Conservation (phyloP, 2,113 vertebrate species). For the Cyprinus carpio region DNA sequence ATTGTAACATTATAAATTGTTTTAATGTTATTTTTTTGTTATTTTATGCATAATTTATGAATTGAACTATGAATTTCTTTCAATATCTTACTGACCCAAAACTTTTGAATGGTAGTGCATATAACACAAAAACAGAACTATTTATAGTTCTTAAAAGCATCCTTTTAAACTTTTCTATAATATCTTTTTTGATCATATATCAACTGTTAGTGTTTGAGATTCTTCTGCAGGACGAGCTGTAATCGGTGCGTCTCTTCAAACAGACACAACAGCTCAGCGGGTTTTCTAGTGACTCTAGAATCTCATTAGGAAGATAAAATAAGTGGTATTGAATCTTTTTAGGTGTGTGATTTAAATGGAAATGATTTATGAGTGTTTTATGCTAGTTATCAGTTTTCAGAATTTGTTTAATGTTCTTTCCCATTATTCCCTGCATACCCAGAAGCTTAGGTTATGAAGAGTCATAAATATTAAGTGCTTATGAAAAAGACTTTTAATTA, state of each 20-base stretch:
- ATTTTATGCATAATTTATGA: background rate
- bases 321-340: too few relatives aligned
- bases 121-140: background rate
- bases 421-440: background rate
- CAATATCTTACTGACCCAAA: background rate
- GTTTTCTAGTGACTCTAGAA: constrained; percentile 30
- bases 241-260: constrained; percentile 11
- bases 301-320: constrained; percentile 52
- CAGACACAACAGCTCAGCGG: constrained; percentile 46
- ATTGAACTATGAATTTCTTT: background rate
- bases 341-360: too few relatives aligned
- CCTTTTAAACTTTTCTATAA: background rate
- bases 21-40: too few relatives aligned
- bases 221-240: background rate
- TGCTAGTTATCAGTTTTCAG: constrained; percentile 43
- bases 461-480: background rate
- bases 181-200: background rate
- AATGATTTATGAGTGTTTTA: too few relatives aligned
- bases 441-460: background rate
- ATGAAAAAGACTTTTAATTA: background rate
- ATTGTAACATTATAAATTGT: background rate
- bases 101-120: background rate
- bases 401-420: constrained; percentile 50
- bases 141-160: background rate
- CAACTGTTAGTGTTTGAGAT: background rate